Evolutionary conservation across 2,888 invertebrate species (phyloP), one percentile per base, ranked within the genome.

Genomic region (Quadroppia sp.): DNA sequence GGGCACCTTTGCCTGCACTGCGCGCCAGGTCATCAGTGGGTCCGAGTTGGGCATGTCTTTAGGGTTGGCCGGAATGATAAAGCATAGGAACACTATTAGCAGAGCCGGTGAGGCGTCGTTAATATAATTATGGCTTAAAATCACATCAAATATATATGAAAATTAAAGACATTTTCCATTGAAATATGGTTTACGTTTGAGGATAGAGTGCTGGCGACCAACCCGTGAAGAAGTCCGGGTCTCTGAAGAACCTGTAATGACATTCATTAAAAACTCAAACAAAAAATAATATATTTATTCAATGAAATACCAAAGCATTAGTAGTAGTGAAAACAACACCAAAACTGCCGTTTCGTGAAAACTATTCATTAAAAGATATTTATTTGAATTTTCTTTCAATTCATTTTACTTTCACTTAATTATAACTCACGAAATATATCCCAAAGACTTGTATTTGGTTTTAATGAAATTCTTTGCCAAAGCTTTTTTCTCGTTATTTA

Each of bases 1-100:
- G 4, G 94, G 92, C 78, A 93, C 87, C 81, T 91, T 91, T 73
- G 89, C 86, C 80, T 93, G 90, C 32, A 92, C 87, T 61, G 89
- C 88, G 76, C 89, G 89, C 94, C 94, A 95, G 11, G 89, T 89
- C 32, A 93, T 87, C 28, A 93, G 84, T 0, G 90, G 87, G 0
- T 88, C 85, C 0, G 90, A 88, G 0, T 89, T 64, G 17, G 30
- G 20, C n/a, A 73, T 17, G 36, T 73, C 61, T 17, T 88, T 88
- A 71, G 71, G 67, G n/a, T 73, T 64, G 0, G 76, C 64, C 1
- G 77, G 77, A 2, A 76, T 23, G 1, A 76, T 25, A 50, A 77
- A 77, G 23, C 74, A 17, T 0, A 76, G 48, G 13, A 76, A 71
- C 1, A 75, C 59, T 0, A 76, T 56, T 2, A 53, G 72, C 15